phyloP scores from a whole-genome alignment of 1,140 invertebrate genomes.

The Aphis craccivora region DNA sequence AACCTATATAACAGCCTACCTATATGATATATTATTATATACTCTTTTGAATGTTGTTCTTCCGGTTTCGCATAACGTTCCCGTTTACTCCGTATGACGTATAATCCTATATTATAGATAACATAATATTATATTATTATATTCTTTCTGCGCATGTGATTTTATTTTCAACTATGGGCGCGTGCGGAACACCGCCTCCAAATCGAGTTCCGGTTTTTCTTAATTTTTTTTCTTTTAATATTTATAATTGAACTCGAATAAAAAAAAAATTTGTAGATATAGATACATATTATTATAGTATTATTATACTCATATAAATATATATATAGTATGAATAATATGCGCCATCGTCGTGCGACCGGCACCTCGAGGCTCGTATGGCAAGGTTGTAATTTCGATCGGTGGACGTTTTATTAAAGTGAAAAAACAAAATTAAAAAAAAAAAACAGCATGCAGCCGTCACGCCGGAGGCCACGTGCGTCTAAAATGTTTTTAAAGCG shows the following conservation, averaged over 20 bases:
- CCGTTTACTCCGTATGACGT: background rate
- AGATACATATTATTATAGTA: background rate
- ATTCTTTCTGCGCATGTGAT: background rate
- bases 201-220: constrained; percentile 41
- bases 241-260: constrained; percentile 50
- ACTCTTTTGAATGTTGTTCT: constrained; percentile 41
- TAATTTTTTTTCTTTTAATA: constrained; percentile 33
- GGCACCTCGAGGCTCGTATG: constrained; percentile 24
- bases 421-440: background rate
- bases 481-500: background rate
- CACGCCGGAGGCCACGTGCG: background rate
- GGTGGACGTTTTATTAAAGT: constrained; percentile 18
- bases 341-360: background rate
- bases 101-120: background rate
- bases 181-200: constrained; percentile 40
- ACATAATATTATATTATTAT: constrained; percentile 6
- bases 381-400: constrained; percentile 41
- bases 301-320: background rate
- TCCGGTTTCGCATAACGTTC: constrained; percentile 17
- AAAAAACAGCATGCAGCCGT: background rate
- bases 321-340: constrained; percentile 16
- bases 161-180: constrained; percentile 14
- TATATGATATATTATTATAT: background rate
- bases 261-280: background rate
- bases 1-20: background rate